Base-by-base conservation (phyloP, 2,797 vertebrate genomes). In the Mormyrus hasselquistii region DNA sequence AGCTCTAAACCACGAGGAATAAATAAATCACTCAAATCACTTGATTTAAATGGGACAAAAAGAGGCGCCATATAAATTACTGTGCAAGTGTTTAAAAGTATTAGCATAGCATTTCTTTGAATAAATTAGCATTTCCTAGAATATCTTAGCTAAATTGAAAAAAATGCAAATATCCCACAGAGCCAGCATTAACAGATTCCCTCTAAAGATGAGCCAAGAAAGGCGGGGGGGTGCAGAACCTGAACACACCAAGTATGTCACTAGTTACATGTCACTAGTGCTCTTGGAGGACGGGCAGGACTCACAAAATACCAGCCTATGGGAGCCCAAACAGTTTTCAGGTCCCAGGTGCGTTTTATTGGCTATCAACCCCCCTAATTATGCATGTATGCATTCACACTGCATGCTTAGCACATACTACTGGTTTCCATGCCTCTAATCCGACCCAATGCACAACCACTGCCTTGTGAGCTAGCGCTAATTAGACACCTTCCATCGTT, bases 21-120 rank as follows among this genome's bases (percentile, higher is more conserved):
- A 25, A 89, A 84, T 59, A 88, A 34, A 34, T 85, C 82, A 73
- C 73, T 89, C 90, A 91, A 41, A 89, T 89, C 88, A 92, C 92
- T 50, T 92, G 91, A 94, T 91, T 93, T 93, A 95, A 95, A 90
- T 93, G 90, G 93, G 92, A 94, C 92, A 92, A 91, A 90, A 65
- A 91, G 65, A 90, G 88, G 91, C 93, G 93, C 91, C 91, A 50
- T 52, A 76, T 52, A 52, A 76, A 76, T 88, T 55, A 86, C 84
- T 7, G 22, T 55, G 52, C 84, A 59, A 85, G 29, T 53, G 83
- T 85, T 85, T 85, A 85, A 87, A 87, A 57, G 85, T 87, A 62
- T 87, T 87, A 22, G 38, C 19, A 87, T 65, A 47, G n/a, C 55
- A 49, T 69, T 47, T 87, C 55, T 22, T 12, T 65, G 41, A 87